phyloP scores from a whole-genome alignment of 2,888 invertebrate species.

The Hedya salicella region DNA sequence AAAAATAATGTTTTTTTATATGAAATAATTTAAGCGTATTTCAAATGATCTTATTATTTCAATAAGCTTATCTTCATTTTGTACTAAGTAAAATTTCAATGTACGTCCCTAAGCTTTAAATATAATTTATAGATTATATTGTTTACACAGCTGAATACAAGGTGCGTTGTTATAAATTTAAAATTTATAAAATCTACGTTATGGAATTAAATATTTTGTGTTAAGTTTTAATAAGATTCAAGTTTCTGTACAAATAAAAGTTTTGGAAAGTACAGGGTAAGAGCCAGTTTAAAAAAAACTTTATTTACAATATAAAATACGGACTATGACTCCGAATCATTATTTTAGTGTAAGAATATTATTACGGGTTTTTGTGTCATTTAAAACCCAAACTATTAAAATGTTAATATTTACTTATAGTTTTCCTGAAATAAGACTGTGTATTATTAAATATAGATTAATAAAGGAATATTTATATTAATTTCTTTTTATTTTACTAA shows the following conservation, averaged over 20 bases:
- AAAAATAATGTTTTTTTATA: neutral
- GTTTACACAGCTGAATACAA: conserved; percentile 69
- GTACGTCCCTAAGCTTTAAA: conserved; percentile 18
- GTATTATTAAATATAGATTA: conserved; percentile 34
- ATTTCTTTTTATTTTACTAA: neutral
- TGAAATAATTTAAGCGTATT: conserved; percentile 39
- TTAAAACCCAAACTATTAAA: conserved; percentile 55
- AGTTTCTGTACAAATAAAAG: conserved; percentile 42
- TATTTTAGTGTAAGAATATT: conserved; percentile 24
- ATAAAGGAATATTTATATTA: conserved; percentile 5
- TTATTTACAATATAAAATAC: conserved; percentile 2
- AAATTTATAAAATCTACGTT: conserved; percentile 41
- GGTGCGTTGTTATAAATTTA: conserved; percentile 60
- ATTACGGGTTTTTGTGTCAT: conserved; percentile 62
- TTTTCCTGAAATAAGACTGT: conserved; percentile 57
- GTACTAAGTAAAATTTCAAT: conserved; percentile 44
- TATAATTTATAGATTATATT: conserved; percentile 42
- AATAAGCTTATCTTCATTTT: conserved; percentile 46
- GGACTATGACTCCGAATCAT: conserved; percentile 39
- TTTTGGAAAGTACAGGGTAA: conserved; percentile 65
- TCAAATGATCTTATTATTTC: conserved; percentile 54
- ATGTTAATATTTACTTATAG: conserved; percentile 46
- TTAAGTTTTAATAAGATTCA: conserved; percentile 23
- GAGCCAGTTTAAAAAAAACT: conserved; percentile 27
- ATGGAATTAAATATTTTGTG: conserved; percentile 47